Percentiles rank a stretch among this genome's conserved stretches.
These are phyloP conservation scores for Ambastaia sidthimunki DNA, from an alignment of 2,797 vertebrate genomes.

Conservation along the genomic window DNA sequence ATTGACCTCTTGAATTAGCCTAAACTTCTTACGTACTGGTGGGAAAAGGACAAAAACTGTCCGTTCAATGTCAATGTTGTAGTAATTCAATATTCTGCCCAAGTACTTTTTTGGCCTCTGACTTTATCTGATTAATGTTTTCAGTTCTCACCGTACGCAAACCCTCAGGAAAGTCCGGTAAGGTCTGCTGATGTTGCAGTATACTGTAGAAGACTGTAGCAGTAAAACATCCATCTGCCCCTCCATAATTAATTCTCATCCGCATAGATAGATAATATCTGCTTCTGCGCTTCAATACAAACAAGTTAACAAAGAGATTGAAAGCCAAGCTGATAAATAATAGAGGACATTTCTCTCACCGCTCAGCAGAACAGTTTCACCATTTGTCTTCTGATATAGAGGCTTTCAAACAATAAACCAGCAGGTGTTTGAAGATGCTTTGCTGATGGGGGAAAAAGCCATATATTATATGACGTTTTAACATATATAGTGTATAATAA, in stretches of 20 bases:
- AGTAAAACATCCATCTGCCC: not conserved
- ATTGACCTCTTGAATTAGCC: not conserved
- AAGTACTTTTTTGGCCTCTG: not conserved
- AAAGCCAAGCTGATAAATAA: conserved; percentile 45
- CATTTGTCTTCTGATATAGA: conserved; percentile 52
- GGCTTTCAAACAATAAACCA: conserved; percentile 51
- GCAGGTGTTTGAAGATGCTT: conserved; percentile 40
- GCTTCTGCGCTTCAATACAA: conserved; percentile 32
- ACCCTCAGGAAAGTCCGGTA: not conserved
- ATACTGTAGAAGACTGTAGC: not conserved
- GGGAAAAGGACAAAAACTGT: no score
- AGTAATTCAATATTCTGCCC: no score
- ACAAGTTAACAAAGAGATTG: conserved; percentile 34
- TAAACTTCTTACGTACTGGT: no score
- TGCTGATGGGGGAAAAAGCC: conserved; percentile 48
- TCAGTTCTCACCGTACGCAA: not conserved
- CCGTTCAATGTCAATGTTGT: no score
- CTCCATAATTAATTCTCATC: conserved; percentile 23
- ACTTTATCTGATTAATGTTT: not conserved
- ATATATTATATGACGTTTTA: conserved; percentile 47
- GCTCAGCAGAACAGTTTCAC: conserved; percentile 33
- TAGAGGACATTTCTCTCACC: conserved; percentile 18
- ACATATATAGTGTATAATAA: conserved; percentile 34
- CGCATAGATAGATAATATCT: conserved; percentile 33
- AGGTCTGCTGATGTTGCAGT: conserved; percentile 24